Base-by-base conservation (phyloP, 2,113 vertebrate genomes). In the Marmota flaviventris region DNA sequence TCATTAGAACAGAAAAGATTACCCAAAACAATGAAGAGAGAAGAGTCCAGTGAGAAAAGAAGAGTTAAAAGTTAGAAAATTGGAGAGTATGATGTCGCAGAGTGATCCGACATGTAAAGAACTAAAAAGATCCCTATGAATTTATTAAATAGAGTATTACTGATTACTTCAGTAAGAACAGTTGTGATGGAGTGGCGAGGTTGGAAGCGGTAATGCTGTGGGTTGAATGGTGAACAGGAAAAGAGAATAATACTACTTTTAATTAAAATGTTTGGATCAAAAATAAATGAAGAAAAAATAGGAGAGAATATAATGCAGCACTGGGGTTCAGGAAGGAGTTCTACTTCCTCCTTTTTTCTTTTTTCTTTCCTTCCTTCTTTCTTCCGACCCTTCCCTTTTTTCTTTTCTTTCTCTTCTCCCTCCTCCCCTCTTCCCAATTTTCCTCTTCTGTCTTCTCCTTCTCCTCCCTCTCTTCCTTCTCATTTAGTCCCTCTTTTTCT, bases 301-400 rank as follows among this genome's bases (percentile, higher is more conserved):
- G 7, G 20, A 86, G 67, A 56, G 5, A 67, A 32, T 67, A n/a
- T 76, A 67, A 76, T 25, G 56, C 48, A 67, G 29, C 11, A 9
- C 6, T 87, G 53, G 10, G 25, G 56, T 67, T 2, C 22, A 72
- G 45, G 58, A 69, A 86, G 51, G 37, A 22, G 29, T 56, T 37
- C 39, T 22, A 4, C 24, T 73, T 4, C 17, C 18, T 73, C 4
- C 18, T 8, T 65, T 1, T 14, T 25, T 6, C 2, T 7, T 3
- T 8, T 3, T 2, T 34, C 4, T 11, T 29, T 34, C 6, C 17
- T 37, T 25, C 32, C 4, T 4, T 25, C 6, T 1, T 16, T 4
- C 12, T 22, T 16, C 29, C n/a, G 4, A 29, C 29, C 20, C 9
- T 14, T 4, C 7, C 20, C 4, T 7, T 11, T 37, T 5, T 11